Evolutionary conservation across 2,888 invertebrate species (phyloP), one percentile per base, ranked within the genome.

Genomic region (Meta bourneti): DNA sequence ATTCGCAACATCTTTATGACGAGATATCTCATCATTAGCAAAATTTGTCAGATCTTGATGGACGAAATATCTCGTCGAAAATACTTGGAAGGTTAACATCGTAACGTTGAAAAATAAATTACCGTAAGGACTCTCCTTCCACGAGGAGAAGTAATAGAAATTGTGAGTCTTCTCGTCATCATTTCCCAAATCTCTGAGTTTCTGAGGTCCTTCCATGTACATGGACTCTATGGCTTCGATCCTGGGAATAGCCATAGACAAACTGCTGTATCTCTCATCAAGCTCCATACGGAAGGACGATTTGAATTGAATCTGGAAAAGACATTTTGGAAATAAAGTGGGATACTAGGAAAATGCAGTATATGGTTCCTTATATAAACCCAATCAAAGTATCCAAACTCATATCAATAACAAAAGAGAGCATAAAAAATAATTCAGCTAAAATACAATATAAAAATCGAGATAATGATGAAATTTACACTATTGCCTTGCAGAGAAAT

Each of bases 41-140:
- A 34, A 34, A 34, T 34, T 1, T 34, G 4, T 34, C 1, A 4
- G 34, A 34, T 4, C 34, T 34, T 2, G 4, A 34, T 34, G 34
- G 34, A 34, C 34, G 4, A 34, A 34, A 34, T 34, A 34, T 34
- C 34, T 34, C 34, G 34, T 34, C 1, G 4, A 34, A 34, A 34
- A 34, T 34, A 34, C 1, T 34, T 34, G 4, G 4, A 34, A 34
- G 4, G 34, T 4, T 34, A 34, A 34, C 34, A 34, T 34, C 1
- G 34, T 34, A 49, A 34, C 49, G 7, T 6, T 34, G 51, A n/a
- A 20, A 19, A 13, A 34, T 61, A 8, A 48, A 20, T 79, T 79
- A 92, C 92, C 92, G 16, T 87, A 91, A n/a, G 92, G 90, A 71
- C 71, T 81, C 13, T 78, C 16, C 11, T 92, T 92, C 90, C 90